phyloP scores from a whole-genome alignment of 2,113 vertebrate genomes.

The Fulmarus glacialis region DNA sequence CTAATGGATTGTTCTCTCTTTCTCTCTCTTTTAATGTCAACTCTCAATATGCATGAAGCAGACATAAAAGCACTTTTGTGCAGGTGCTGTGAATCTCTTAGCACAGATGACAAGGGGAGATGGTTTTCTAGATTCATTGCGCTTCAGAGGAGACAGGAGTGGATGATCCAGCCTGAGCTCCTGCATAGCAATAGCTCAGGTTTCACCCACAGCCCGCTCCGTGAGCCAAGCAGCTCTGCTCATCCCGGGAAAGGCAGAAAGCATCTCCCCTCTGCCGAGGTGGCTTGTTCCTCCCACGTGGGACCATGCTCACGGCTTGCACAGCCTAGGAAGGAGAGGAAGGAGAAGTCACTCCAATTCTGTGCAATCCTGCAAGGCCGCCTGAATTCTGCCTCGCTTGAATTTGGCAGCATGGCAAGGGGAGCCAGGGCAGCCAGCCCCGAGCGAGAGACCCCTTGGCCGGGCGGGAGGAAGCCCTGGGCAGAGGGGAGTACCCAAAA shows the following conservation, averaged over 20 bases:
- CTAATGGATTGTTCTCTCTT: constrained; percentile 67
- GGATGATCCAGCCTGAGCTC: background rate
- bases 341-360: accelerated
- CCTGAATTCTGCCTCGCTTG: background rate
- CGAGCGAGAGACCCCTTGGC: background rate
- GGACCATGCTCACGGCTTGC: background rate
- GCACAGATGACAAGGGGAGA: constrained; percentile 30
- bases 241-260: background rate
- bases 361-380: background rate
- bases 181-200: background rate
- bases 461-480: background rate
- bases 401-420: background rate
- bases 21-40: constrained; percentile 54
- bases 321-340: background rate
- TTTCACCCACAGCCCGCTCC: background rate
- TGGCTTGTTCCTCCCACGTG: accelerated
- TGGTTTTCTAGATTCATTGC: constrained; percentile 51
- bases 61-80: constrained; percentile 64
- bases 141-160: constrained; percentile 1
- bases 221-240: background rate
- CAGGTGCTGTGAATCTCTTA: constrained; percentile 40
- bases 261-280: background rate
- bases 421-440: background rate
- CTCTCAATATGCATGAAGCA: constrained; percentile 62
- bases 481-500: background rate